Percentiles rank a stretch among this genome's conserved stretches.
These are phyloP conservation scores for Chrysotoxum bicinctum DNA, from an alignment of 2,888 invertebrate species.

Conservation along the genomic window DNA sequence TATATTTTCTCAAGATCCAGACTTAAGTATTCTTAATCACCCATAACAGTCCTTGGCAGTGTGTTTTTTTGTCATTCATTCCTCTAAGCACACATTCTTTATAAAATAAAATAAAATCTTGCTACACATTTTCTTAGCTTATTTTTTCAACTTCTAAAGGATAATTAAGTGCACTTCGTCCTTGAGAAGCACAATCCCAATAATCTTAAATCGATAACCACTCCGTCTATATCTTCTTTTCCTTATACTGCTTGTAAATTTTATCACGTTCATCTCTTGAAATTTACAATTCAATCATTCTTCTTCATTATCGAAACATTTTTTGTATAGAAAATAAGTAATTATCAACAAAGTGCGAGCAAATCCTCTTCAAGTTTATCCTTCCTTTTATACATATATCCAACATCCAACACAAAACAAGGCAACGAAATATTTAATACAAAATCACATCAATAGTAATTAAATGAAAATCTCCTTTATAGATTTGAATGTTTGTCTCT, in stretches of 20 bases:
- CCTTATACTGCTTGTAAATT: background rate
- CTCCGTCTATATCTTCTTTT: background rate
- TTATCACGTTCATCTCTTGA: background rate
- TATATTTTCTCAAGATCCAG: background rate
- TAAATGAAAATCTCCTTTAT: slow-evolving; percentile 59
- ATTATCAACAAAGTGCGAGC: slow-evolving; percentile 6
- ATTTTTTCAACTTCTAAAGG: background rate
- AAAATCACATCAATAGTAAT: slow-evolving; percentile 68
- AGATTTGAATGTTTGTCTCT: slow-evolving; percentile 42
- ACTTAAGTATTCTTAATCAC: background rate
- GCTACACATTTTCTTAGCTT: background rate
- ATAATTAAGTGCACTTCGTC: slow-evolving; percentile 15
- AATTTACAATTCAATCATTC: slow-evolving; percentile 23
- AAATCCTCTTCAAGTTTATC: slow-evolving; percentile 17
- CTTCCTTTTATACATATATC: background rate
- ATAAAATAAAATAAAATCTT: background rate
- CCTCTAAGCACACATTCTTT: background rate
- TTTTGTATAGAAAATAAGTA: slow-evolving; percentile 13
- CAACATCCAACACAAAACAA: background rate
- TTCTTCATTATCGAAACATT: background rate
- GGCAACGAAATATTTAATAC: slow-evolving; percentile 8
- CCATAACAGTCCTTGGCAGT: background rate
- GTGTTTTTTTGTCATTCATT: background rate
- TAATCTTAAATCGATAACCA: slow-evolving; percentile 26
- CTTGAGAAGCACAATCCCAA: background rate